Conservation (phyloP, 2,888 invertebrate species). For the Acanthosepion lycidas region DNA sequence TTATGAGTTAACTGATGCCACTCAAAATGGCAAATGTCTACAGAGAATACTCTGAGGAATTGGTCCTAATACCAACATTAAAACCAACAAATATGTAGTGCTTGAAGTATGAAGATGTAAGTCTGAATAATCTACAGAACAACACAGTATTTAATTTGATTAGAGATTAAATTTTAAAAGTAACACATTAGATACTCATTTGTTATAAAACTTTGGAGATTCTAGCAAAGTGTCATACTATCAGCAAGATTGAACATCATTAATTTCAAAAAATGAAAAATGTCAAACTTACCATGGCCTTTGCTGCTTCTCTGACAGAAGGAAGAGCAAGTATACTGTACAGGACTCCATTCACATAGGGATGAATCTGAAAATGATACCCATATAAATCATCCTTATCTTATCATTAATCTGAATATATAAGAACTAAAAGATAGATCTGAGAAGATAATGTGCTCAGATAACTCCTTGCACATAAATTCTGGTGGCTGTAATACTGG, state of each 20-base stretch:
- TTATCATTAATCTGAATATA: too few relatives aligned
- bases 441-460: too few relatives aligned
- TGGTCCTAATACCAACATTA: too few relatives aligned
- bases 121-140: too few relatives aligned
- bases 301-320: constrained; percentile 76
- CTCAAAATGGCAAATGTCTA: background rate
- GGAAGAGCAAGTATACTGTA: constrained; percentile 77
- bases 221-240: background rate
- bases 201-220: background rate
- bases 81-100: too few relatives aligned
- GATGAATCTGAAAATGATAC: constrained; percentile 74
- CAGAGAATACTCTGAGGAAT: too few relatives aligned
- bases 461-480: too few relatives aligned
- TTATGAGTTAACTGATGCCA: too few relatives aligned
- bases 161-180: too few relatives aligned
- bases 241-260: background rate
- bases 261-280: background rate
- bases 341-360: constrained; percentile 78
- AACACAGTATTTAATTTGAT: too few relatives aligned
- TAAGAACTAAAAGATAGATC: too few relatives aligned
- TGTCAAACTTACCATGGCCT: constrained; percentile 72
- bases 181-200: background rate
- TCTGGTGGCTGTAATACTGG: too few relatives aligned
- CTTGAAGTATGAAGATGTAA: background rate
- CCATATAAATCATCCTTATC: background rate